Base-by-base conservation (phyloP, 2,113 vertebrate genomes). In the Pithys albifrons region DNA sequence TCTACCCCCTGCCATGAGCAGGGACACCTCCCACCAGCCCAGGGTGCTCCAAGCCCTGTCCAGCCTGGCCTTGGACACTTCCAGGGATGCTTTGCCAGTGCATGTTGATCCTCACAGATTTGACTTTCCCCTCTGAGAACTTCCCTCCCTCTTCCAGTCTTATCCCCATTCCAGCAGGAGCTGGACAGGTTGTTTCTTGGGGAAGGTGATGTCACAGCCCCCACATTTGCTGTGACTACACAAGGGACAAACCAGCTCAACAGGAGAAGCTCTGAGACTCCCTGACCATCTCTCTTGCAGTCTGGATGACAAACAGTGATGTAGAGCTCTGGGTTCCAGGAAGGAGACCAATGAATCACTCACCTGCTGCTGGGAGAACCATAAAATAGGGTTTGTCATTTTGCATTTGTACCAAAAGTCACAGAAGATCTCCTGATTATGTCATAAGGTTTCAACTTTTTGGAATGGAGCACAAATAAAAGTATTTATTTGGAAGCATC, bases 1-100 rank as follows among this genome's bases (percentile, higher is more conserved):
- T 1, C 29, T 29, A 57, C 5, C 8, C 18, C 66, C 61, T 52
- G 27, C 52, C 28, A 7, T 7, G 67, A 19, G 23, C 59, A 72
- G 43, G 43, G 51, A 43, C 35, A 43, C 7, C 52, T 59, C 0
- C 39, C 46, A 39, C 46, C 12, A 8, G 20, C n/a, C 54, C 87
- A 61, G 77, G 12, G 0, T 46, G 33, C 31, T 75, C 70, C 67
- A 27, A 33, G 35, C 31, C 39, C 67, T 0, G 0, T 31, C 67
- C 69, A 89, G 0, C 33, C 70, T 25, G 45, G 78, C 46, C 70
- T 75, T 9, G 54, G 46, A 8, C 65, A 54, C 33, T 71, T 1
- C 55, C 55, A 54, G 19, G 33, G 48, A 13, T 39, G 48, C 19
- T 87, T 59, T 73, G 5, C 25, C 28, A 55, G 24, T 45, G 11